A percentile compares a stretch with the other conserved stretches of the same genome.
Evolutionary conservation across 2,888 invertebrate species (phyloP).

Genomic region (Nemoura dubitans): DNA sequence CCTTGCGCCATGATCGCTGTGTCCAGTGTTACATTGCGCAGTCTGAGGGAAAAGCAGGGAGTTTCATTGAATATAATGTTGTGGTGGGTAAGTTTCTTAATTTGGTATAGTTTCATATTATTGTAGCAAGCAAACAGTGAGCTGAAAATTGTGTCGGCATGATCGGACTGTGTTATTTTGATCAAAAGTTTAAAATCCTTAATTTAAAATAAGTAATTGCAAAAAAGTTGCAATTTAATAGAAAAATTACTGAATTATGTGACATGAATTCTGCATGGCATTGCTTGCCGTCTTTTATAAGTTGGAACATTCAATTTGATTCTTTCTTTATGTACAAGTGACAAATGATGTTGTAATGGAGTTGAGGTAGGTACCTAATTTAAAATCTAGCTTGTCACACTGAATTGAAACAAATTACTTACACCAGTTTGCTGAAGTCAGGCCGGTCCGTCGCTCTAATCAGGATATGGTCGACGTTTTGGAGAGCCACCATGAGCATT

Average conservation of each 20-base stretch:
- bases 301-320: too few species aligned
- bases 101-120: neutral
- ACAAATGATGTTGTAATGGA: too few species aligned
- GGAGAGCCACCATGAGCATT: conserved; percentile 91
- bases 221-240: too few species aligned
- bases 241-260: too few species aligned
- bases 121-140: too few species aligned
- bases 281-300: too few species aligned
- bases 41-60: conserved; percentile 58
- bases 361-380: neutral
- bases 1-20: conserved; percentile 77
- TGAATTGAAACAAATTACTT: neutral
- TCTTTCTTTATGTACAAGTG: too few species aligned
- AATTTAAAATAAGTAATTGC: too few species aligned
- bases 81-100: conserved; percentile 3
- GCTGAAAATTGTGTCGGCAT: too few species aligned
- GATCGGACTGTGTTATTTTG: too few species aligned
- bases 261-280: too few species aligned
- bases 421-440: conserved; percentile 60
- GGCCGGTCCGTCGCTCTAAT: conserved; percentile 72
- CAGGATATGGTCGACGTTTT: conserved; percentile 82
- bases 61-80: neutral
- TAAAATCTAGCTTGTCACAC: neutral
- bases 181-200: too few species aligned
- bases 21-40: conserved; percentile 83